These are phyloP conservation scores for Zaprionus bogoriensis DNA, from an alignment of 2,888 invertebrate genomes.

Conservation along the genomic window DNA sequence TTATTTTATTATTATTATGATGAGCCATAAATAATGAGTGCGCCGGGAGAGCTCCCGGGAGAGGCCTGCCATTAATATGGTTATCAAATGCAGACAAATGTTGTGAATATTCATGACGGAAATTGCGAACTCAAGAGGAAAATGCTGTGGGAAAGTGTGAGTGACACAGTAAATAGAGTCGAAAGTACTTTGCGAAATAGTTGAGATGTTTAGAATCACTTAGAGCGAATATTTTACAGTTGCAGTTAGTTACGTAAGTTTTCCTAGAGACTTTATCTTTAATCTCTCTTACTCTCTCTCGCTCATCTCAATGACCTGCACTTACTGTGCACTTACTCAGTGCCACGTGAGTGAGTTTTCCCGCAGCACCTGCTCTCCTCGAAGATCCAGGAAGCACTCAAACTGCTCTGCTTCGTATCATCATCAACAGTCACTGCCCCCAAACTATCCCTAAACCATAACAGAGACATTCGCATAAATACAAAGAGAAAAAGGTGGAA, in stretches of 20 bases:
- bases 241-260: no score
- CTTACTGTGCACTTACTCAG: not conserved
- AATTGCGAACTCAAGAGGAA: slow-evolving; percentile 17
- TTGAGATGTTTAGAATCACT: no score
- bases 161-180: not conserved
- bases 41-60: slow-evolving; percentile 22
- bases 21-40: slow-evolving; percentile 57
- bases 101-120: slow-evolving; percentile 55
- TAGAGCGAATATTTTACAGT: no score
- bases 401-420: slow-evolving; percentile 11
- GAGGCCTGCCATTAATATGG: slow-evolving; percentile 64
- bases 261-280: no score
- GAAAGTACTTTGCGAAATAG: no score
- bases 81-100: slow-evolving; percentile 65
- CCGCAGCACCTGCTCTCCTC: slow-evolving; percentile 41
- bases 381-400: slow-evolving; percentile 6
- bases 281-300: no score
- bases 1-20: slow-evolving; percentile 72
- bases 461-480: slow-evolving; percentile 25
- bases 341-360: slow-evolving; percentile 43
- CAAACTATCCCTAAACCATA: slow-evolving; percentile 29
- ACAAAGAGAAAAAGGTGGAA: slow-evolving; percentile 16
- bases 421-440: slow-evolving; percentile 59
- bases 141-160: slow-evolving; percentile 43
- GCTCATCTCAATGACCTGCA: not conserved